Evolutionary conservation across 53 echinoderm and acorn worm genomes (phyloP), one percentile per base, ranked within the genome.

Genomic region (Astropecten irregularis): DNA sequence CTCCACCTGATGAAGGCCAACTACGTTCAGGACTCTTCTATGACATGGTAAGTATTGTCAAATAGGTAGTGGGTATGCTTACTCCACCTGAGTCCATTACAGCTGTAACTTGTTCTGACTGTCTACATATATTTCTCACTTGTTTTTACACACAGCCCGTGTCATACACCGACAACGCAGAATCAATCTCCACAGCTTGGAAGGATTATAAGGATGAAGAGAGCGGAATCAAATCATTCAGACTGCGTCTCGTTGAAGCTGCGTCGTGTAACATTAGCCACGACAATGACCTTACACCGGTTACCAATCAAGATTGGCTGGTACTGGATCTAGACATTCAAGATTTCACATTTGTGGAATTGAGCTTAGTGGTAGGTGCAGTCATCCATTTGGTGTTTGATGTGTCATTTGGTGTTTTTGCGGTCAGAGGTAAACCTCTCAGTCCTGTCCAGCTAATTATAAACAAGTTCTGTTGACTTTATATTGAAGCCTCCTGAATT

Each of bases 41-140:
- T 62, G 76, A 86, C 68, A 86, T 86, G 86, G 86, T 86, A 11
- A n/a, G n/a, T n/a, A n/a, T n/a, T n/a, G n/a, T n/a, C n/a, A n/a
- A n/a, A n/a, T n/a, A n/a, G n/a, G n/a, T n/a, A n/a, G n/a, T n/a
- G n/a, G n/a, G n/a, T n/a, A n/a, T n/a, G n/a, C n/a, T n/a, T n/a
- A n/a, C n/a, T n/a, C n/a, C n/a, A n/a, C n/a, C n/a, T n/a, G n/a
- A n/a, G n/a, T n/a, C n/a, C n/a, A n/a, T n/a, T n/a, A n/a, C n/a
- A n/a, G n/a, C n/a, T n/a, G n/a, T n/a, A n/a, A n/a, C n/a, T n/a
- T n/a, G n/a, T n/a, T n/a, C n/a, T n/a, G n/a, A n/a, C n/a, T n/a
- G n/a, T n/a, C n/a, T n/a, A n/a, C n/a, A n/a, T n/a, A n/a, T n/a
- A n/a, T n/a, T n/a, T n/a, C n/a, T n/a, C n/a, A n/a, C n/a, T n/a